These are phyloP conservation scores for Rutilus rutilus DNA, from an alignment of 2,113 vertebrate genomes.

Conservation along the genomic window DNA sequence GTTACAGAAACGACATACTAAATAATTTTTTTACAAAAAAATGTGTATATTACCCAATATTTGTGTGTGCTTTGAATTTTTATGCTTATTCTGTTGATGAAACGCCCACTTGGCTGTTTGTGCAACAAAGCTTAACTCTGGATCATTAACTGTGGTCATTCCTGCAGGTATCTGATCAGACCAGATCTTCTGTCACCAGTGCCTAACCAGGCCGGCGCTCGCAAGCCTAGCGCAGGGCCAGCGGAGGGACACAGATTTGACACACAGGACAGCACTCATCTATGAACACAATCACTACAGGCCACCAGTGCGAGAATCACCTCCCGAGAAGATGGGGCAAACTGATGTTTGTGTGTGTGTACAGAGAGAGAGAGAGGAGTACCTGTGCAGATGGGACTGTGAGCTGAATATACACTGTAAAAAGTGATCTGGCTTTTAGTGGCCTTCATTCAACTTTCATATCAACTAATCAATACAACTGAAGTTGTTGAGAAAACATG, in stretches of 20 bases:
- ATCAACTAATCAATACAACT: not conserved
- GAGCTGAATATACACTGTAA: slow-evolving; percentile 38
- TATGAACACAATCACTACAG: slow-evolving; percentile 67
- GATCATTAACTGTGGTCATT: not conserved
- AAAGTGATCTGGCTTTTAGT: slow-evolving; percentile 23
- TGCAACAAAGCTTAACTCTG: too few species aligned
- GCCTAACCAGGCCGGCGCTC: slow-evolving; percentile 72
- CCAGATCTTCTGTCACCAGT: slow-evolving; percentile 81
- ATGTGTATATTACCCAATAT: not conserved
- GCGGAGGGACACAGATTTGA: slow-evolving; percentile 76
- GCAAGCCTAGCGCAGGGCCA: slow-evolving; percentile 71
- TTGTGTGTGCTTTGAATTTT: not conserved
- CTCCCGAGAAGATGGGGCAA: not conserved
- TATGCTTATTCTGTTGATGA: not conserved
- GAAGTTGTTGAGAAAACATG: not conserved
- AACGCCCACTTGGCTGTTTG: not conserved
- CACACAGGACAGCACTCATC: slow-evolving; percentile 80
- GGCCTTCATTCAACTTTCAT: slow-evolving; percentile 8
- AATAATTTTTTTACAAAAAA: not conserved
- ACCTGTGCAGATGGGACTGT: slow-evolving; percentile 37
- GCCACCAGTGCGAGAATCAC: slow-evolving; percentile 42
- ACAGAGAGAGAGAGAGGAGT: not conserved
- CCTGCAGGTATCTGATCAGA: slow-evolving; percentile 79
- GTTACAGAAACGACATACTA: too few species aligned
- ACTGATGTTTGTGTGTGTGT: not conserved